phyloP scores from a whole-genome alignment of 2,888 invertebrate species.

The Oxyteleia sp. region DNA sequence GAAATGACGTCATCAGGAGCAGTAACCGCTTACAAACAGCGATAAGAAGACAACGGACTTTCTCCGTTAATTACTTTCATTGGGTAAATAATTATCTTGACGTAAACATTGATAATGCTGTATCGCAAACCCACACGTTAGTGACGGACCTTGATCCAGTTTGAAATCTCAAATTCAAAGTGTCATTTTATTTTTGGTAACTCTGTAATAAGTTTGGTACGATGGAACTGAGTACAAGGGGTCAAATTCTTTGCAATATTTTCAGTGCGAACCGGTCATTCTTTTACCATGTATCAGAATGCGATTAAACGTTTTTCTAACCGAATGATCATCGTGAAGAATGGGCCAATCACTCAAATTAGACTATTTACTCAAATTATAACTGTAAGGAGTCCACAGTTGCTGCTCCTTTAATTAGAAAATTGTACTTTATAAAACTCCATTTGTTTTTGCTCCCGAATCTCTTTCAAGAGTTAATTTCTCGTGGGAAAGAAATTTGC shows the following conservation, averaged over 20 bases:
- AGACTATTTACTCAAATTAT: no score
- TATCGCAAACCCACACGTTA: conserved; percentile 14
- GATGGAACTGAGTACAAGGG: no score
- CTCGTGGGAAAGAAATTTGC: no score
- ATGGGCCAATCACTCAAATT: no score
- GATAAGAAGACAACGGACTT: conserved; percentile 48
- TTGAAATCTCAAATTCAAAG: conserved; percentile 36
- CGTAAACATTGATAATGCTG: conserved; percentile 53
- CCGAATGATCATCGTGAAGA: no score
- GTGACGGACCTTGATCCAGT: conserved; percentile 58
- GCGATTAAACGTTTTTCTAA: no score
- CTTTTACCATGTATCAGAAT: no score
- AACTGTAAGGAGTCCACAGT: no score
- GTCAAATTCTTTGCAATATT: conserved; percentile 89
- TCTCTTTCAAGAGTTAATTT: no score
- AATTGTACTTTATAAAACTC: no score
- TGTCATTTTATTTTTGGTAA: conserved; percentile 5
- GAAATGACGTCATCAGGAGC: conserved; percentile 44
- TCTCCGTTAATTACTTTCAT: conserved; percentile 48
- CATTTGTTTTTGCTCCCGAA: no score
- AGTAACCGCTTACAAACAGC: conserved; percentile 58
- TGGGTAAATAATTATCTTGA: conserved; percentile 37
- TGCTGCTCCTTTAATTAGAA: no score
- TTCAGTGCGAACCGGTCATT: conserved; percentile 81
- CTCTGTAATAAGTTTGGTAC: conserved; percentile 81